Evolutionary conservation across 1,140 invertebrate species (phyloP).

Genomic region (Philotrypesis tridentata): DNA sequence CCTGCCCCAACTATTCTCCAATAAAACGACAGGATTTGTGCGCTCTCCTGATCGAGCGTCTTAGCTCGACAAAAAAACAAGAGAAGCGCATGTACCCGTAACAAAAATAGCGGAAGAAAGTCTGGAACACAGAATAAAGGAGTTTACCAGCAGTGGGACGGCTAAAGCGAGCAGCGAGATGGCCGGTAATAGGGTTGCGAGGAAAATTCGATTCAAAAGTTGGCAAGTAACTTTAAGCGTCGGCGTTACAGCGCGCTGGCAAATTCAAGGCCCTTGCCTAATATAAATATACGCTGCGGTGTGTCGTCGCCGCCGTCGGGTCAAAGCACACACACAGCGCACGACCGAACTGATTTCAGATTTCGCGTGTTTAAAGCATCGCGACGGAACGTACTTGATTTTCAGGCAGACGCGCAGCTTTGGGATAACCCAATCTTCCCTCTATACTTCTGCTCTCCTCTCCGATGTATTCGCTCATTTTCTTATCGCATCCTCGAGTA

Average conservation of each 20-base stretch:
- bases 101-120: constrained; percentile 37
- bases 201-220: constrained; percentile 46
- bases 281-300: too few relatives aligned
- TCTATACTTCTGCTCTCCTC: neutral
- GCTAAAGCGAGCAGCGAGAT: neutral
- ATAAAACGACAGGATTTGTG: too few relatives aligned
- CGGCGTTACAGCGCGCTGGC: constrained; percentile 5
- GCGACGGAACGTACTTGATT: constrained; percentile 38
- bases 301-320: neutral
- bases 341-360: constrained; percentile 9
- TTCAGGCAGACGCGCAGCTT: constrained; percentile 31
- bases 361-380: constrained; percentile 25
- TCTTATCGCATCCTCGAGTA: too few relatives aligned
- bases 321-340: neutral
- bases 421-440: constrained; percentile 9
- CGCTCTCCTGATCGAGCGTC: neutral
- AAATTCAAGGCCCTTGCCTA: constrained; percentile 25
- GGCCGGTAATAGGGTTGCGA: constrained; percentile 6
- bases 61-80: neutral
- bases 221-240: constrained; percentile 41
- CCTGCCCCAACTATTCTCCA: too few relatives aligned
- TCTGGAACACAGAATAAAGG: neutral
- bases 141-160: neutral
- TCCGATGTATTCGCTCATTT: too few relatives aligned
- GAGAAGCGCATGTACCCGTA: constrained; percentile 34